Conservation (phyloP, 2,113 vertebrate species). For the Rhinoderma darwinii region DNA sequence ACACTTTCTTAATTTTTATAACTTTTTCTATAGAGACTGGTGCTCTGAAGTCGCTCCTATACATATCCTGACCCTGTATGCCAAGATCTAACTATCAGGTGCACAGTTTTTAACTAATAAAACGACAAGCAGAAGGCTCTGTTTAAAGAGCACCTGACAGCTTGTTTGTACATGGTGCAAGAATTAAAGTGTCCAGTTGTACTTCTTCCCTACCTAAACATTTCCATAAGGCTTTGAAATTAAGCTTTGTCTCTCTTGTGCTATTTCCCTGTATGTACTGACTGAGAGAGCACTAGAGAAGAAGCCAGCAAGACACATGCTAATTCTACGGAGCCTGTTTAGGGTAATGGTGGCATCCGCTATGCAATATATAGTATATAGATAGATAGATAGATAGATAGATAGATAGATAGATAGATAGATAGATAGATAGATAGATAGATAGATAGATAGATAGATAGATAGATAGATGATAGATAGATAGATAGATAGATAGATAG, state of each 20-base stretch:
- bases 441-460: not conserved
- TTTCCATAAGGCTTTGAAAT: too few species aligned
- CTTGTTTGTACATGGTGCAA: too few species aligned
- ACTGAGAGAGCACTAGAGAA: not conserved
- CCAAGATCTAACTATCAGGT: not conserved
- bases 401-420: not conserved
- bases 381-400: too few species aligned
- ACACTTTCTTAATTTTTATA: not conserved
- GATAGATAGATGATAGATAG: not conserved
- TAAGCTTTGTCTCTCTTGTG: not conserved
- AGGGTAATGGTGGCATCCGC: too few species aligned
- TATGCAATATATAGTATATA: too few species aligned
- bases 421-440: not conserved
- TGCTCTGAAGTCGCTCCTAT: not conserved
- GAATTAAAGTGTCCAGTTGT: not conserved
- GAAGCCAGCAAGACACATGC: not conserved
- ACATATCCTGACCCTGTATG: not conserved
- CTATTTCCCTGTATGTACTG: not conserved
- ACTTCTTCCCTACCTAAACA: not conserved
- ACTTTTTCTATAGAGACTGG: not conserved
- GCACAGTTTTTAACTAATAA: not conserved
- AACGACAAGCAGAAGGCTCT: too few species aligned
- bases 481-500: not conserved
- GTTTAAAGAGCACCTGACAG: too few species aligned
- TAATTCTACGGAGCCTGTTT: too few species aligned